These are phyloP conservation scores for Morpho helenor DNA, from an alignment of 2,888 invertebrate genomes.

Conservation along the genomic window DNA sequence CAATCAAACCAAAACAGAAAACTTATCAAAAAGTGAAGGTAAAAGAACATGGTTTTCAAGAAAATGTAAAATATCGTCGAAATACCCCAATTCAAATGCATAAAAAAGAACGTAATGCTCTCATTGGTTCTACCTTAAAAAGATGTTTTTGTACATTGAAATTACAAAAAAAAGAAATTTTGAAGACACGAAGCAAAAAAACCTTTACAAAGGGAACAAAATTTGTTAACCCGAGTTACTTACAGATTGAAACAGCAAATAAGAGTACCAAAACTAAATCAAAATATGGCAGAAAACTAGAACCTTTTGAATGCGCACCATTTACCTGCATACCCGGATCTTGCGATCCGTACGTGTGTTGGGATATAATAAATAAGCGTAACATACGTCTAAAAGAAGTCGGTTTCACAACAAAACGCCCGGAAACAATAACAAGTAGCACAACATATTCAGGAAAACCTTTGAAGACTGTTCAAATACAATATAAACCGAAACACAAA, in stretches of 20 bases:
- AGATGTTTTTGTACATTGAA: slow-evolving; percentile 41
- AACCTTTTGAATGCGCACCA: slow-evolving; percentile 35
- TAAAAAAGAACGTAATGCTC: slow-evolving; percentile 26
- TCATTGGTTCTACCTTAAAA: slow-evolving; percentile 32
- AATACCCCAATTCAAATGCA: slow-evolving; percentile 13
- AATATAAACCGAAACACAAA: slow-evolving; percentile 10
- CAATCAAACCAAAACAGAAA: slow-evolving; percentile 7
- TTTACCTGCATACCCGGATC: slow-evolving; percentile 27
- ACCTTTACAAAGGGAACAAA: slow-evolving; percentile 13
- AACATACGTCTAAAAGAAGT: slow-evolving; percentile 12
- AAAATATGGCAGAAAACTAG: slow-evolving; percentile 13
- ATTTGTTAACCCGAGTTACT: background rate
- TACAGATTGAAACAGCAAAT: slow-evolving; percentile 7
- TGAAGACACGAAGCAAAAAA: slow-evolving; percentile 14
- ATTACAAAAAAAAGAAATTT: slow-evolving; percentile 28
- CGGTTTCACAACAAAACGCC: slow-evolving; percentile 7
- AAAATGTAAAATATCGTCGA: slow-evolving; percentile 20
- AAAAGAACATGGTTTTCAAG: slow-evolving; percentile 15
- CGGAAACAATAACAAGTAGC: slow-evolving; percentile 4
- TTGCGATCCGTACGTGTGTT: slow-evolving; percentile 33
- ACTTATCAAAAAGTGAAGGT: slow-evolving; percentile 1
- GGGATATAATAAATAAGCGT: slow-evolving; percentile 33
- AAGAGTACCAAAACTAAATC: slow-evolving; percentile 20
- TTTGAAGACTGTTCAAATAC: slow-evolving; percentile 10
- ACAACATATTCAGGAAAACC: slow-evolving; percentile 14